Evolutionary conservation across 2,888 invertebrate genomes (phyloP).

Genomic region (Bhutanitis thaidina): DNA sequence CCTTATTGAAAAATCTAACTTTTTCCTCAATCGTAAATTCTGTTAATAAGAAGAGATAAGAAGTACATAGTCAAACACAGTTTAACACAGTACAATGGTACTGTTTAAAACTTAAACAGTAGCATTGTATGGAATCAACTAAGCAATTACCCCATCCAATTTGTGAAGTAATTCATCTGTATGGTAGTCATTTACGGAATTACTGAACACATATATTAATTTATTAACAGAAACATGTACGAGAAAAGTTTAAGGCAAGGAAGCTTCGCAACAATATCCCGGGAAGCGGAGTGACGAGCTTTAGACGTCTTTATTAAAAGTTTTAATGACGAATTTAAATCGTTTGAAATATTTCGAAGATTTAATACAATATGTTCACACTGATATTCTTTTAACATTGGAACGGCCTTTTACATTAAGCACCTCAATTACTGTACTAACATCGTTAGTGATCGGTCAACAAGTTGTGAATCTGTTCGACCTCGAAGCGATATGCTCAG

Average conservation of each 20-base stretch:
- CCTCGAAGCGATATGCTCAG: constrained; percentile 5
- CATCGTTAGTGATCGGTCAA: constrained; percentile 4
- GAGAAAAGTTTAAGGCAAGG: neutral
- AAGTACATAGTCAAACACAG: too few species aligned
- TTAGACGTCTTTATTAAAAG: too few species aligned
- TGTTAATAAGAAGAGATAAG: too few species aligned
- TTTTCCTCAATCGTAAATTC: too few species aligned
- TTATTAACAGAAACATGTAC: neutral
- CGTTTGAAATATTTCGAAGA: too few species aligned
- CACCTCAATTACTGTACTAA: constrained; percentile 3
- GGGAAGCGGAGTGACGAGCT: neutral
- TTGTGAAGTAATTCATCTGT: constrained; percentile 4
- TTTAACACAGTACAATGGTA: too few species aligned
- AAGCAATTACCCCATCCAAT: constrained; percentile 3
- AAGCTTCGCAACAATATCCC: neutral
- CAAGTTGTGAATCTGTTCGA: constrained; percentile 8
- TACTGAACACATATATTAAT: constrained; percentile 11
- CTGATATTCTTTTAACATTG: too few species aligned
- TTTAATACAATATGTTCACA: too few species aligned
- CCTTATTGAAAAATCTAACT: too few species aligned
- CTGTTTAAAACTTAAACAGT: too few species aligned
- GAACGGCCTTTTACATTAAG: too few species aligned
- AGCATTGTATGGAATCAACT: neutral
- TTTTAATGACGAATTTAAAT: too few species aligned
- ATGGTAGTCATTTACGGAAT: neutral